Evolutionary conservation across 2,888 invertebrate genomes (phyloP), one percentile per base, ranked within the genome.

Genomic region (Caenorhabditis auriculariae): DNA sequence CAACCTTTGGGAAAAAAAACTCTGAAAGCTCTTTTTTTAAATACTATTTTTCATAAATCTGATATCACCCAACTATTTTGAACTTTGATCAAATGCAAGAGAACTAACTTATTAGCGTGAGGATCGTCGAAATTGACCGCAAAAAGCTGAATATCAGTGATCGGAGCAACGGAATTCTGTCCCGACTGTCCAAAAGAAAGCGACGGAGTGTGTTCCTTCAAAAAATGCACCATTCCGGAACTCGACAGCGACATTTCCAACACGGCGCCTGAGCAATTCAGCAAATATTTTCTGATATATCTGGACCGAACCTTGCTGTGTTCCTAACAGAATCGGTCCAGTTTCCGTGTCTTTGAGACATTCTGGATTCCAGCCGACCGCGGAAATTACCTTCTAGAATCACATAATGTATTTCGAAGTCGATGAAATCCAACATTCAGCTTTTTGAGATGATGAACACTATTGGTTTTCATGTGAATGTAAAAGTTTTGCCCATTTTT

Each of bases 321-420:
- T 78, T 29, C 80, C 80, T n/a, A 80, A 29, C 5, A 78, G 55
- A 52, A 78, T 77, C 38, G 72, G 66, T 0, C 76, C 74, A 3
- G 79, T 76, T 38, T 79, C 79, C 1, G 57, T 49, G 6, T 75
- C 73, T 29, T 70, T 75, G 27, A 54, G 37, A n/a, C 49, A 61
- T 29, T 80, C 73, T 3, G 69, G 67, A 65, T 80, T 77, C 77
- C 78, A 80, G 3, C 73, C 79, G 19, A 80, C 70, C 0, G 80
- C 75, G 2, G 74, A 77, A 5, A 80, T 61, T 19, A 55, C 49
- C 12, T 70, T 73, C 65, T 77, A 69, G 24, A 21, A 19, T 51
- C 12, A 42, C 5, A 24, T 4, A 24, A 57, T 7, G 4, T 3
- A 17, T 28, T 29, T n/a, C 19, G 19, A 12, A 39, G 21, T 24